Evolutionary conservation across 1,140 invertebrate genomes (phyloP).

Genomic region (Patella vulgata): DNA sequence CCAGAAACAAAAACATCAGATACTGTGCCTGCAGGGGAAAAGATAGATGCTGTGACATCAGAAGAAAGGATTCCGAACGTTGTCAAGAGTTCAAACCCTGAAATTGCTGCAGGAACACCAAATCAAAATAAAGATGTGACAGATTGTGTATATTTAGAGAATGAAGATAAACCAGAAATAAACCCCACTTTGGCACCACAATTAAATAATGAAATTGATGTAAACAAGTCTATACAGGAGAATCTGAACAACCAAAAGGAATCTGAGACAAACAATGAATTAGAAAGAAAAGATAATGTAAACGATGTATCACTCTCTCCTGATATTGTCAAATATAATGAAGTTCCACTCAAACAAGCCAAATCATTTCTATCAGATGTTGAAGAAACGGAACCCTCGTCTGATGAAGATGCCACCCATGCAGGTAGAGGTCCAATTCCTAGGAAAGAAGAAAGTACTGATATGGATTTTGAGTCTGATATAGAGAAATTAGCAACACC

Average conservation of each 20-base stretch:
- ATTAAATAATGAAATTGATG: not conserved
- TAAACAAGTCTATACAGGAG: not conserved
- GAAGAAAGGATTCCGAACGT: conserved; percentile 8
- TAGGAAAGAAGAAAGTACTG: conserved; percentile 22
- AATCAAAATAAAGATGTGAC: not conserved
- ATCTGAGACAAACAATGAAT: too few relatives aligned
- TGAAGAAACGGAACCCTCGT: too few relatives aligned
- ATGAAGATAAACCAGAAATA: not conserved
- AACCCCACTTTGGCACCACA: not conserved
- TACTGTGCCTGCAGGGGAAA: not conserved
- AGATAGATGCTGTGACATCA: not conserved
- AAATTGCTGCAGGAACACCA: not conserved
- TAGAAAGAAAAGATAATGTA: too few relatives aligned
- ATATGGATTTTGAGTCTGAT: conserved; percentile 29
- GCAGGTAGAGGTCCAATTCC: not conserved
- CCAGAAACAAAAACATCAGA: conserved; percentile 11
- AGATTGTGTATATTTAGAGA: too few relatives aligned
- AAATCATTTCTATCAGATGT: too few relatives aligned
- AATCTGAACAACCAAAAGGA: not conserved
- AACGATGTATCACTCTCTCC: too few relatives aligned
- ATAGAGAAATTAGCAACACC: conserved; percentile 18
- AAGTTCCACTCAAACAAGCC: too few relatives aligned
- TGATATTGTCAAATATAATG: too few relatives aligned
- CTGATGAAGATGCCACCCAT: not conserved
- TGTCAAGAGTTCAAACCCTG: not conserved